Percentiles rank a stretch among this genome's conserved stretches.
Conservation (phyloP, 2,113 vertebrate species). For the Rhabdornis inornatus region DNA sequence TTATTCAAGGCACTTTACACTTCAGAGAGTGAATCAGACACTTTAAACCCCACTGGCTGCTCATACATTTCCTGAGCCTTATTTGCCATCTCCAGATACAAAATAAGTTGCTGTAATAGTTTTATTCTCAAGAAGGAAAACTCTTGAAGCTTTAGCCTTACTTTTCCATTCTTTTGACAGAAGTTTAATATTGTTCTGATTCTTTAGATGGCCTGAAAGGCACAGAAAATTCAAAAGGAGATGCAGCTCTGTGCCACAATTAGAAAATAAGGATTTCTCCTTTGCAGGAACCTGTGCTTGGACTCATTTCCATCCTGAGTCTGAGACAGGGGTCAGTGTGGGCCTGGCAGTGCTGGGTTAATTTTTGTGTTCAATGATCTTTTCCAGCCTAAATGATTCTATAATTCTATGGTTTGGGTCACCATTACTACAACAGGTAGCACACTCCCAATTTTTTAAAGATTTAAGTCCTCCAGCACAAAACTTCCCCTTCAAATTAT, state of each 20-base stretch:
- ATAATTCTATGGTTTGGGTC: not conserved
- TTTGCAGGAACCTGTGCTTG: not conserved
- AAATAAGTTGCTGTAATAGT: not conserved
- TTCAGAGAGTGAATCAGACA: not conserved
- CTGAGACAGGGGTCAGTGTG: not conserved
- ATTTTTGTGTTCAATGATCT: not conserved
- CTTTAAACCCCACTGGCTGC: not conserved
- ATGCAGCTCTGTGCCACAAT: not conserved
- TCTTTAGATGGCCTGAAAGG: not conserved
- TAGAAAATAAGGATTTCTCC: not conserved
- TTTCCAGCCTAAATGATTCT: not conserved
- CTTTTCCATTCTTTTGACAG: not conserved
- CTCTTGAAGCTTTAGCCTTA: not conserved
- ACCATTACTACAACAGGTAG: not conserved
- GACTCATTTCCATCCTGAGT: not conserved
- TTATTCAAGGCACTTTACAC: not conserved
- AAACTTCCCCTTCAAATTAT: not conserved
- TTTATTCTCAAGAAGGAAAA: not conserved
- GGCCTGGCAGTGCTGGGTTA: not conserved
- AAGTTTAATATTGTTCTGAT: not conserved
- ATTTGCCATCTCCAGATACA: not conserved
- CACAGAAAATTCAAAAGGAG: not conserved
- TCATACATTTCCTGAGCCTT: not conserved
- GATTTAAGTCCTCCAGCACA: not conserved
- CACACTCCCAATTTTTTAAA: not conserved